phyloP scores from a whole-genome alignment of 37 sponge, comb jelly and placozoan genomes.

The Bolinopsis microptera region DNA sequence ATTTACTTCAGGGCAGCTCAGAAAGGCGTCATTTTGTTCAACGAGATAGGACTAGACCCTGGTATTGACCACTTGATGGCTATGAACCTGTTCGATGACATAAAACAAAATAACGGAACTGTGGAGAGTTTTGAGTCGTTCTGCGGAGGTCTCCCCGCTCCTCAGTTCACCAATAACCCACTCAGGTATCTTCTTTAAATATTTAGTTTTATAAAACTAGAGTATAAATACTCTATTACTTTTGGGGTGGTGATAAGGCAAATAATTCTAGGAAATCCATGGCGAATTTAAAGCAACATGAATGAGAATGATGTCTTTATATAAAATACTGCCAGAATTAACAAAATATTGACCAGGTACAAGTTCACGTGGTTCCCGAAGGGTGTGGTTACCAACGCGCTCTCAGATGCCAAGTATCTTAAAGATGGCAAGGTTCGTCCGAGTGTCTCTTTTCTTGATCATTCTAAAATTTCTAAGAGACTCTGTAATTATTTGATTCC shows the following conservation, averaged over 20 bases:
- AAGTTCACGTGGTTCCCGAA: conserved; percentile 98
- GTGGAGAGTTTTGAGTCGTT: conserved; percentile 69
- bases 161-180: conserved; percentile 81
- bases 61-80: conserved; percentile 99
- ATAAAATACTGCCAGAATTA: no score
- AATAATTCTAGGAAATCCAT: no score
- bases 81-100: conserved; percentile 84
- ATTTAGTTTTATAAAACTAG: no score
- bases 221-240: no score
- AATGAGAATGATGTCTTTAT: no score
- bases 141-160: conserved; percentile 81
- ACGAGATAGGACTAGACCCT: conserved; percentile 95
- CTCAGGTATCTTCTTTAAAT: conserved; percentile 67
- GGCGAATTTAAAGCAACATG: no score
- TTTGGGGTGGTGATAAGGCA: no score
- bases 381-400: conserved; percentile 73
- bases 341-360: no score
- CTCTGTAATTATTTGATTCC: background rate
- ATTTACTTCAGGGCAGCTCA: conserved; percentile 71
- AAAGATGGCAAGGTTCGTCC: conserved; percentile 75
- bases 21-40: conserved; percentile 76
- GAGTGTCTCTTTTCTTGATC: background rate
- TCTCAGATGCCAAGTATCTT: conserved; percentile 79
- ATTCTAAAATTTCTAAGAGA: no score
- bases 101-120: conserved; percentile 80